phyloP scores from a whole-genome alignment of 1,140 invertebrate genomes.

The Lamellibrachia luymesi region DNA sequence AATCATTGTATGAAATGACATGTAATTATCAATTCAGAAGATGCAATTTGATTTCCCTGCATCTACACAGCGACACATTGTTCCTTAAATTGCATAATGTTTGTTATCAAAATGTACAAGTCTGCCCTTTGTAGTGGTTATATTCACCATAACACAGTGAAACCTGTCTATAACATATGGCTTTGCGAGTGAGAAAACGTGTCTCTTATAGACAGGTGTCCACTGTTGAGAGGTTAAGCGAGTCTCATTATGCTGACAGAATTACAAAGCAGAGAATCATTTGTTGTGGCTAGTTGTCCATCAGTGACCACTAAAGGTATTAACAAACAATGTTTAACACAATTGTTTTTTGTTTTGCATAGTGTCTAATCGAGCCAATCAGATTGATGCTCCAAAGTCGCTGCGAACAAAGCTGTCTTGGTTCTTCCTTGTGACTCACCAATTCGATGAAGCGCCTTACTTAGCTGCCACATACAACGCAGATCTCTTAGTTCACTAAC shows the following conservation, averaged over 20 bases:
- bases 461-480: not conserved
- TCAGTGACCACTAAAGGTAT: not conserved
- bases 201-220: not conserved
- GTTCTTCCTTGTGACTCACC: not conserved
- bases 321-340: not conserved
- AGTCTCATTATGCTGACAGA: not conserved
- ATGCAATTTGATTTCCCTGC: not conserved
- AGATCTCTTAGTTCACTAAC: not conserved
- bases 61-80: not conserved
- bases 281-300: not conserved
- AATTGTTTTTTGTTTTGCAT: not conserved
- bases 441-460: not conserved
- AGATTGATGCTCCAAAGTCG: not conserved
- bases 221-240: not conserved
- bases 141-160: no score
- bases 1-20: not conserved
- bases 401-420: not conserved
- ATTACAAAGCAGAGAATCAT: not conserved
- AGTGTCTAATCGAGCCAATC: not conserved
- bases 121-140: no score
- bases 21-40: not conserved
- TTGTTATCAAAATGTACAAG: not conserved
- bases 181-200: not conserved
- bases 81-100: not conserved
- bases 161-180: no score